phyloP scores from a whole-genome alignment of 2,113 vertebrate genomes.

The Scomber japonicus region DNA sequence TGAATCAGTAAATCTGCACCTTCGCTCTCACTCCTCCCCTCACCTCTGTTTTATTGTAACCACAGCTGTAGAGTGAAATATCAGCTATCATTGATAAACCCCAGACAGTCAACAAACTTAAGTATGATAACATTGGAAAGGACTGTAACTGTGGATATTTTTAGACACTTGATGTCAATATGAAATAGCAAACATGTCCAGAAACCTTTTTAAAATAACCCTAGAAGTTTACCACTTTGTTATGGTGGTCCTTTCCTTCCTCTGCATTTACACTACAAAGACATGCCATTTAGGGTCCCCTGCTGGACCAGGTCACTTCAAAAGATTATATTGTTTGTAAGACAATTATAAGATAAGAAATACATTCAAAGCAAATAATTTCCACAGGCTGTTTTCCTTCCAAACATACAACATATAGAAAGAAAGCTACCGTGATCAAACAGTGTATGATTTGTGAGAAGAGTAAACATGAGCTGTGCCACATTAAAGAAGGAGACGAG shows the following conservation, averaged over 20 bases:
- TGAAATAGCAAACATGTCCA: not conserved
- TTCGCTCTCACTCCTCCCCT: constrained; percentile 26
- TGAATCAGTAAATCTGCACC: constrained; percentile 60
- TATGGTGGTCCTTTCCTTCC: not conserved
- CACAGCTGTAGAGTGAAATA: constrained; percentile 32
- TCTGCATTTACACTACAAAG: constrained; percentile 27
- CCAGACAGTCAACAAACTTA: constrained; percentile 48
- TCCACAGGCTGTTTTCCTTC: not conserved
- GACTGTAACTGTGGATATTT: not conserved
- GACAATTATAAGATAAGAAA: constrained; percentile 4
- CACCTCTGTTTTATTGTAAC: constrained; percentile 26
- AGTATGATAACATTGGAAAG: not conserved
- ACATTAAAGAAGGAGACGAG: constrained; percentile 20
- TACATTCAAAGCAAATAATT: not conserved
- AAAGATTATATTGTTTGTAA: constrained; percentile 17
- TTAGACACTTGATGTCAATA: constrained; percentile 25
- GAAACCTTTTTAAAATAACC: not conserved
- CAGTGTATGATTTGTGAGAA: not conserved
- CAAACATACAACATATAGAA: constrained; percentile 9
- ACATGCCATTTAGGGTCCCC: constrained; percentile 5
- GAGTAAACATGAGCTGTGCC: not conserved
- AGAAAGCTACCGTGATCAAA: constrained; percentile 8
- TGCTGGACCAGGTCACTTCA: not conserved
- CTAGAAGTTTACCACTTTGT: not conserved
- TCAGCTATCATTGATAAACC: constrained; percentile 43